Base-by-base conservation (phyloP, 2,113 vertebrate genomes). In the Dipodomys ordii region DNA sequence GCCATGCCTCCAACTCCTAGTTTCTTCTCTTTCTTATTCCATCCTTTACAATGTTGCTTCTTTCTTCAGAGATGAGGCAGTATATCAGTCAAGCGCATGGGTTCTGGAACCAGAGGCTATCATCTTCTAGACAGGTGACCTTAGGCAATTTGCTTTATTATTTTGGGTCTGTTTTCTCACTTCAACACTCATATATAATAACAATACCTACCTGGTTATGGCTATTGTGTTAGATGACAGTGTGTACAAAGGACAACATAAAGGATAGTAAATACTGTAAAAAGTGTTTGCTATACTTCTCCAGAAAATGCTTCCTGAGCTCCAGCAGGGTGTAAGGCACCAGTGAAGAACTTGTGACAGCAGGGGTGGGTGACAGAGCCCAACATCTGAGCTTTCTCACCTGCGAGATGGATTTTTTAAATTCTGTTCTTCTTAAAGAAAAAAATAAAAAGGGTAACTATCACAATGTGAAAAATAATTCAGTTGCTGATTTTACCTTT, bases 381-480 rank as follows among this genome's bases (percentile, higher is more conserved):
- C 53, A 49, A 0, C 16, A 68, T 77, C 62, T 90, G 27, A 88
- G 82, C 3, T 35, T 32, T 39, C 13, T 11, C 71, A 35, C 18
- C 53, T 39, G 15, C 74, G 64, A 81, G 62, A 3, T 19, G 83
- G n/a, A 86, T 77, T 83, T 94, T 39, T 67, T 65, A 64, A 87
- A 90, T 39, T 91, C 16, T 68, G 25, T 46, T 83, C 49, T 88
- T 19, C 57, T 81, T 46, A 79, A 12, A 39, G 9, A 49, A 49
- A 49, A 49, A 49, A 2, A 49, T 11, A 49, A 49, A 49, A 49
- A 49, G 13, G 65, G 27, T 39, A 91, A 82, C 35, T 88, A 71
- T 44, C 44, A 85, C 32, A 65, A 60, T 89, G 72, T 19, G 28
- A 82, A 93, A 94, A 94, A 86, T 65, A 84, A 81, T 91, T 93